Base-by-base conservation (phyloP, 2,797 vertebrate genomes). In the Eurystomus glaucurus region DNA sequence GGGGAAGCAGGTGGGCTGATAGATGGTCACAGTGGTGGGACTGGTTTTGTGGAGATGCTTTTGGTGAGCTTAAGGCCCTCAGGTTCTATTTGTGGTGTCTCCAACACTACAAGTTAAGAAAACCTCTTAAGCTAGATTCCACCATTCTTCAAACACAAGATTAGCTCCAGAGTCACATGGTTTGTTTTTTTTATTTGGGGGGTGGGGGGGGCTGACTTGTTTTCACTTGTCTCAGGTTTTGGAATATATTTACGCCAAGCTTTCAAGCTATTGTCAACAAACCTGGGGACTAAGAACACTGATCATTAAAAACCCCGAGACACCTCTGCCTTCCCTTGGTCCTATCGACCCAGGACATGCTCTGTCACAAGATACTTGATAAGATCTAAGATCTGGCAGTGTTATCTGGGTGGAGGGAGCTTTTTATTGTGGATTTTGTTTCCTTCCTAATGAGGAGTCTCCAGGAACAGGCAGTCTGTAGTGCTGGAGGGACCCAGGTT, bases 401-500 rank as follows among this genome's bases (percentile, higher is more conserved):
- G 1, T 52, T 60, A 29, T 17, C 52, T 51, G 29, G 37, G 41
- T 46, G 69, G 15, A 68, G 7, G 9, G 23, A 82, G 54, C 29
- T 51, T 64, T 89, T 57, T 11, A 39, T 1, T 26, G 37, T 78
- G 8, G 15, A 35, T 46, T 88, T 92, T 55, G 19, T 5, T 85
- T 75, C 69, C 54, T 64, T 71, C 15, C 21, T 71, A 50, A 50
- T 1, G 25, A 90, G n/a, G 41, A 74, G 0, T 60, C 22, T 87
- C 35, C 62, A 79, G 51, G 43, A 92, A 35, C 3, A 68, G 48
- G 11, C 25, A 33, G 43, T 25, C 41, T 80, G 39, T 21, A 8
- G 19, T 37, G 64, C 81, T 76, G 86, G n/a, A 74, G 71, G 35
- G 55, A 91, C n/a, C 11, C 71, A 57, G 55, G 28, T 54, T 69